phyloP scores from a whole-genome alignment of 2,797 vertebrate species.

The Triplophysa yarkandensis region DNA sequence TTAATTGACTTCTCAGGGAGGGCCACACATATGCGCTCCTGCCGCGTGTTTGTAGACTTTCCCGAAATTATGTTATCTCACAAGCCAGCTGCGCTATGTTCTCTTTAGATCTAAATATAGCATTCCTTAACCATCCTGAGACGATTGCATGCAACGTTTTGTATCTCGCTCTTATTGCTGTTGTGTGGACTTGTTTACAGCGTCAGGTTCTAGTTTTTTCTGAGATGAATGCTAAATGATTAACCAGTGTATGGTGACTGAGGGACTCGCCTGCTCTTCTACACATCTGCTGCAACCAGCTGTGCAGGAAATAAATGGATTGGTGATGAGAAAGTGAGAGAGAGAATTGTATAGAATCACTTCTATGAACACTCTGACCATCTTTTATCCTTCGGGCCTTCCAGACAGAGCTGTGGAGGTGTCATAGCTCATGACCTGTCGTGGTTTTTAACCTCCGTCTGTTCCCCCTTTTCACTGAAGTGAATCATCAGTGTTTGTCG shows the following conservation, averaged over 20 bases:
- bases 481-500: neutral
- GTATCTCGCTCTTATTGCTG: conserved; percentile 1
- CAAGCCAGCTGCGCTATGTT: conserved; percentile 47
- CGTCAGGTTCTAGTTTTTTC: neutral
- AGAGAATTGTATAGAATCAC: neutral
- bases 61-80: conserved; percentile 53
- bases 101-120: conserved; percentile 45
- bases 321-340: conserved; percentile 17
- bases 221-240: conserved; percentile 29
- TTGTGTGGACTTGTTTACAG: conserved; percentile 18
- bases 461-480: neutral
- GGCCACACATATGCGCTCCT: conserved; percentile 31
- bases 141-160: conserved; percentile 16
- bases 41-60: conserved; percentile 40
- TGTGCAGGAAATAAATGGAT: conserved; percentile 40
- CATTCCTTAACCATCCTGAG: conserved; percentile 24
- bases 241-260: conserved; percentile 43
- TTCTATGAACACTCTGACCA: conserved; percentile 9
- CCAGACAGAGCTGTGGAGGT: neutral
- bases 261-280: conserved; percentile 18
- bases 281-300: conserved; percentile 50
- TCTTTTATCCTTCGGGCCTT: conserved; percentile 16
- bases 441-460: neutral
- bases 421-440: conserved; percentile 10
- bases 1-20: conserved; percentile 52